These are phyloP conservation scores for Eucera pruinosa DNA, from an alignment of 2,888 invertebrate genomes.

Conservation along the genomic window DNA sequence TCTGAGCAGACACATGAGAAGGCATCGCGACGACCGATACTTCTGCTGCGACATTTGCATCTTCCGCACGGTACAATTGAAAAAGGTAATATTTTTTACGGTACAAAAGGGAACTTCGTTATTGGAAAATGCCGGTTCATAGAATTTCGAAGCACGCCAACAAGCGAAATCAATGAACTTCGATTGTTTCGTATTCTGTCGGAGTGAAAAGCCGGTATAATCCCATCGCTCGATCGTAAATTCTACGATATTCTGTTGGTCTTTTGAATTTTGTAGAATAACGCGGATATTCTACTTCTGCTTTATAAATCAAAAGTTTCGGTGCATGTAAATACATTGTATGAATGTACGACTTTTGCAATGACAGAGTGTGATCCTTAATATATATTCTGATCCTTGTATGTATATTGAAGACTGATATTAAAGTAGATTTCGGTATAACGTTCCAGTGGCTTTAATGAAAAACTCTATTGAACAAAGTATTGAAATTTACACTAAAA, in stretches of 20 bases:
- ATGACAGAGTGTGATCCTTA: background rate
- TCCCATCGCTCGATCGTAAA: conserved; percentile 38
- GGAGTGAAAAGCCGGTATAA: conserved; percentile 18
- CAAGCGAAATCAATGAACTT: conserved; percentile 27
- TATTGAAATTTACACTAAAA: background rate
- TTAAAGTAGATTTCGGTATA: background rate
- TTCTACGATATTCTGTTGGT: conserved; percentile 14
- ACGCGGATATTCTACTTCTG: conserved; percentile 6
- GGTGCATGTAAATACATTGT: conserved; percentile 4
- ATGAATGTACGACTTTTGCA: background rate
- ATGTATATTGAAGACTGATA: conserved; percentile 1
- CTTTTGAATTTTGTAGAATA: conserved; percentile 34
- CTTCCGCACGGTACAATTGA: conserved; percentile 86
- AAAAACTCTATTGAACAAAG: background rate
- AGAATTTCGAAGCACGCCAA: conserved; percentile 12
- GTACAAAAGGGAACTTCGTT: background rate
- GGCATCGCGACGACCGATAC: conserved; percentile 85
- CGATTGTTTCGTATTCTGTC: conserved; percentile 36
- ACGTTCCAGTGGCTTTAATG: background rate
- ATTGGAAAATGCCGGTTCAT: background rate
- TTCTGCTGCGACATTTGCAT: conserved; percentile 86
- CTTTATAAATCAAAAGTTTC: conserved; percentile 27
- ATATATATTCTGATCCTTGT: too few relatives aligned
- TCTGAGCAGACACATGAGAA: conserved; percentile 85
- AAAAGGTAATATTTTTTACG: conserved; percentile 83